phyloP scores from a whole-genome alignment of 2,888 invertebrate genomes.

The Melikaiella ostensackeni region DNA sequence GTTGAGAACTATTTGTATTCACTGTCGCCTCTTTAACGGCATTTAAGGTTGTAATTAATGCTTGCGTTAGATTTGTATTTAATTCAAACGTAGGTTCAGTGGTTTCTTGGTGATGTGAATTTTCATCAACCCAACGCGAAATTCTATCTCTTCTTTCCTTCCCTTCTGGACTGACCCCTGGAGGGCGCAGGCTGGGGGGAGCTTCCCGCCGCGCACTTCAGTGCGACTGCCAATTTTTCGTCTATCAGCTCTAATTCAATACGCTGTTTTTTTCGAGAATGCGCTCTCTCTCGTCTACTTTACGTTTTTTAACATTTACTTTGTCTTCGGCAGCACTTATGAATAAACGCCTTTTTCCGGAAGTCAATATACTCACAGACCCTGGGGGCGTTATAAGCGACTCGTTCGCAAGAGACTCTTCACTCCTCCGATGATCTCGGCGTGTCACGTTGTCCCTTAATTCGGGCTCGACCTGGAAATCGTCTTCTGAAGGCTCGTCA shows the following conservation, averaged over 20 bases:
- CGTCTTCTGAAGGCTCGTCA: no score
- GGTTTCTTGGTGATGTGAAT: not conserved
- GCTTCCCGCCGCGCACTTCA: not conserved
- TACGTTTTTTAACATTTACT: not conserved
- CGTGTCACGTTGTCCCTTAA: no score
- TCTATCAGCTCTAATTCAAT: slow-evolving; percentile 3
- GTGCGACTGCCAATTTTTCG: not conserved
- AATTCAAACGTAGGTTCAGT: not conserved
- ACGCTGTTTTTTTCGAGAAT: not conserved
- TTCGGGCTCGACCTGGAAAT: no score
- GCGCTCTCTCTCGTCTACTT: not conserved
- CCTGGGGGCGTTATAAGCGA: no score
- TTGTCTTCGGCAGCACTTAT: not conserved
- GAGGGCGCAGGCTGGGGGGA: not conserved
- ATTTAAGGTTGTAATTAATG: not conserved
- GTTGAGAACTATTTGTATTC: not conserved
- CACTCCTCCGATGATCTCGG: no score
- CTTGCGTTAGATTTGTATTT: not conserved
- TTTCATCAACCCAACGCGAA: not conserved
- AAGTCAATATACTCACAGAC: not conserved
- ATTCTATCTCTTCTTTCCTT: not conserved
- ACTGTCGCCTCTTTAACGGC: not conserved
- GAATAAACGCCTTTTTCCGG: not conserved
- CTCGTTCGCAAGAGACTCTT: no score
- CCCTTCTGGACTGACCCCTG: not conserved